Evolutionary conservation across 1,140 invertebrate genomes (phyloP).

Genomic region (Drosophila yakuba): DNA sequence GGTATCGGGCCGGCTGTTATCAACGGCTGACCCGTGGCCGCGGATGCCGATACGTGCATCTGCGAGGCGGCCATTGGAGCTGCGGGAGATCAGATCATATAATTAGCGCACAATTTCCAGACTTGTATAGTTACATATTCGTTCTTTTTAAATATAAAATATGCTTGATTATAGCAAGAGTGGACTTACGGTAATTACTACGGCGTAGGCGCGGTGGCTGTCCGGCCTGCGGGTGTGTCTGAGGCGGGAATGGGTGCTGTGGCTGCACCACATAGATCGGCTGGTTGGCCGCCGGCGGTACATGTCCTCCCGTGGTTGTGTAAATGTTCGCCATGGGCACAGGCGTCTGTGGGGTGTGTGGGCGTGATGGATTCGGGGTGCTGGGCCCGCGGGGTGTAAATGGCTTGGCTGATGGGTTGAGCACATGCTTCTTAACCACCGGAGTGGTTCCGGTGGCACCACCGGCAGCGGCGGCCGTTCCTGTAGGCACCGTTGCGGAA

Average conservation of each 20-base stretch:
- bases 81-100: conserved; percentile 50
- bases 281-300: conserved; percentile 61
- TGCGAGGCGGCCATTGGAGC: conserved; percentile 88
- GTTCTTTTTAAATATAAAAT: no score
- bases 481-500: conserved; percentile 50
- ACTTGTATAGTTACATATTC: no score
- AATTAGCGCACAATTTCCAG: not conserved
- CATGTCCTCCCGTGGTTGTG: conserved; percentile 63
- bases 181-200: conserved; percentile 69
- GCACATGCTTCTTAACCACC: conserved; percentile 85
- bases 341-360: conserved; percentile 94
- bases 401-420: conserved; percentile 93
- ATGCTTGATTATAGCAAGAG: not conserved
- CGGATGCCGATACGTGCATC: conserved; percentile 90
- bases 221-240: conserved; percentile 85
- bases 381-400: conserved; percentile 92
- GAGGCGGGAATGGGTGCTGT: conserved; percentile 85
- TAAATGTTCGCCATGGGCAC: conserved; percentile 85
- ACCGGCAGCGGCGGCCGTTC: conserved; percentile 50
- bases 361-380: conserved; percentile 87
- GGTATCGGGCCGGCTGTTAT: conserved; percentile 89
- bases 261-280: conserved; percentile 85
- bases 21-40: conserved; percentile 93
- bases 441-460: conserved; percentile 85
- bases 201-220: conserved; percentile 72